phyloP scores from a whole-genome alignment of 2,888 invertebrate genomes.

The Cheilosia soror region DNA sequence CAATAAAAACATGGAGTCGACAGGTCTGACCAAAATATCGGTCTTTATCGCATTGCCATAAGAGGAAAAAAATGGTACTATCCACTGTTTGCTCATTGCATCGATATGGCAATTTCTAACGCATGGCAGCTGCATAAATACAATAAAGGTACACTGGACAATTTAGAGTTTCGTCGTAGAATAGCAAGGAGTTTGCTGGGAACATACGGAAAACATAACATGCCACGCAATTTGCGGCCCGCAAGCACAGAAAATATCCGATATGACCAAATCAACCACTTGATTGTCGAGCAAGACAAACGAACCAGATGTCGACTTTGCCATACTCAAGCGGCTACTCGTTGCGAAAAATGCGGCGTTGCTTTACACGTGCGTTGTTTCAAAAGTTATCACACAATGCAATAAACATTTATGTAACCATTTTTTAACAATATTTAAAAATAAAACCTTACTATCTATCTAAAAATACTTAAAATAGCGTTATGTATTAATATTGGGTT shows the following conservation, averaged over 20 bases:
- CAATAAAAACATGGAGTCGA: conserved; percentile 15
- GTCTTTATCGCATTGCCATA: neutral
- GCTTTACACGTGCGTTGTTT: neutral
- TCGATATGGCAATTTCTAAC: conserved; percentile 1
- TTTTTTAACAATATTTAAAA: neutral
- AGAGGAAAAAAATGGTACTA: neutral
- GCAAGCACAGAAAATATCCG: conserved; percentile 5
- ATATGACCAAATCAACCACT: neutral
- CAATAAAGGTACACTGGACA: conserved; percentile 7
- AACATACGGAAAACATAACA: conserved; percentile 16
- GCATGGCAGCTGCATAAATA: conserved; percentile 11
- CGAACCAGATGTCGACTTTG: conserved; percentile 11
- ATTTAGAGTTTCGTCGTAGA: conserved; percentile 2
- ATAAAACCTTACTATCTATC: neutral
- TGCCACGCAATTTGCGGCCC: neutral
- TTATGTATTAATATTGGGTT: conserved; percentile 2
- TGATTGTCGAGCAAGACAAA: neutral
- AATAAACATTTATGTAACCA: neutral
- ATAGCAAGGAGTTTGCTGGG: conserved; percentile 17
- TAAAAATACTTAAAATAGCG: neutral
- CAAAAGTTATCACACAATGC: neutral
- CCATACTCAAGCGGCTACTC: conserved; percentile 9
- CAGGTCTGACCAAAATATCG: neutral
- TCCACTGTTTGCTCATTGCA: conserved; percentile 6
- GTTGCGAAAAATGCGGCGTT: conserved; percentile 2